Percentiles rank a stretch among this genome's conserved stretches.
phyloP scores from a whole-genome alignment of 2,888 invertebrate species.

The Xestia rhomboidea region DNA sequence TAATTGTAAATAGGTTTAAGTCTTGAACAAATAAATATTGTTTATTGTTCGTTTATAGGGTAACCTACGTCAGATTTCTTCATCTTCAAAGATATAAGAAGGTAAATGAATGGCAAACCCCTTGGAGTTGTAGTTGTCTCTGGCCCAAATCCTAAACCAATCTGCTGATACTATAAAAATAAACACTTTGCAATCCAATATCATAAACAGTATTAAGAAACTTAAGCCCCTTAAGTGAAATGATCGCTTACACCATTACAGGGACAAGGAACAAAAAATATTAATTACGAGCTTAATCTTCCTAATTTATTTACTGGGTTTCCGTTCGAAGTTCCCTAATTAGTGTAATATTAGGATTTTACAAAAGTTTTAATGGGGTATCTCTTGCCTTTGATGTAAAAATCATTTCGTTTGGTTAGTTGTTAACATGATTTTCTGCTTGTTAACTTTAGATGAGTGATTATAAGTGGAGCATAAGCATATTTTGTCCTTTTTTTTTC shows the following conservation, averaged over 20 bases:
- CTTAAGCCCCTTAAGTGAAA: constrained; percentile 5
- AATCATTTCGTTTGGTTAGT: constrained; percentile 27
- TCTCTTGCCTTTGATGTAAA: constrained; percentile 47
- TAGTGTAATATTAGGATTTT: constrained; percentile 58
- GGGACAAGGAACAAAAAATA: constrained; percentile 11
- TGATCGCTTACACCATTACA: constrained; percentile 21
- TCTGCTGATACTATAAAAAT: background rate
- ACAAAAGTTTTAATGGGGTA: constrained; percentile 52
- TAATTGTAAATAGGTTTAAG: too few species aligned
- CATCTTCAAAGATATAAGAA: background rate
- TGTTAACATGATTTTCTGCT: constrained; percentile 18
- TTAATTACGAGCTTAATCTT: constrained; percentile 43
- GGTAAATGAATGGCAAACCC: background rate
- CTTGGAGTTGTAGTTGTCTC: background rate
- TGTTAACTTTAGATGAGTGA: background rate
- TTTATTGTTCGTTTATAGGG: too few species aligned
- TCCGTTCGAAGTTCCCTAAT: constrained; percentile 59
- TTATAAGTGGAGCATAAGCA: background rate
- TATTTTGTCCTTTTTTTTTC: too few species aligned
- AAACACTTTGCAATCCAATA: background rate
- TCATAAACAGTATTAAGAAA: constrained; percentile 17
- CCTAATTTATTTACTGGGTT: constrained; percentile 56
- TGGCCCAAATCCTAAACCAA: background rate
- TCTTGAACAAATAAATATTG: too few species aligned
- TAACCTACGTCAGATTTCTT: background rate